Percentiles rank a stretch among this genome's conserved stretches.
phyloP scores from a whole-genome alignment of 1,140 invertebrate genomes.

The Neelides sp. region DNA sequence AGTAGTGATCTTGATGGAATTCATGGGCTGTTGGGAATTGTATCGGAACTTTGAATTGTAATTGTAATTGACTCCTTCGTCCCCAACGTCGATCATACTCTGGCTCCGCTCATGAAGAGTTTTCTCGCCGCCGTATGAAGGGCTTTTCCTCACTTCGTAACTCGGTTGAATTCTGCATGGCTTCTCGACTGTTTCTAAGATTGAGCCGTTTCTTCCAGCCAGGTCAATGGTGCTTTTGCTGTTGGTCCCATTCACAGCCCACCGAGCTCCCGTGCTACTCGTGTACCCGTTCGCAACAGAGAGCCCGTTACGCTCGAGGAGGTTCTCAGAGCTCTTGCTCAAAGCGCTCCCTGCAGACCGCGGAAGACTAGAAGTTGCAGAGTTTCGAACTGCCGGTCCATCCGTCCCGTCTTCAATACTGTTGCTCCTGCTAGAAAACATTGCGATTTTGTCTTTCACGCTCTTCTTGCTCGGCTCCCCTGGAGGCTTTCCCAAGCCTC shows the following conservation, averaged over 20 bases:
- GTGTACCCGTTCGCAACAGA: slow-evolving; percentile 2
- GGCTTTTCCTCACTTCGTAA: slow-evolving; percentile 10
- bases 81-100: slow-evolving; percentile 33
- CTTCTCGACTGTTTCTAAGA: not conserved
- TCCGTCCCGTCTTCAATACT: slow-evolving; percentile 17
- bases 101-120: slow-evolving; percentile 32
- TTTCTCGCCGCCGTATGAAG: slow-evolving; percentile 6
- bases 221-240: not conserved
- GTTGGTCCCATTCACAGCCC: slow-evolving; percentile 3
- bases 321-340: slow-evolving; percentile 24
- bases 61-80: slow-evolving; percentile 30
- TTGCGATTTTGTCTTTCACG: slow-evolving; percentile 73
- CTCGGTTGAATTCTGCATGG: not conserved
- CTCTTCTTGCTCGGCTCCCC: slow-evolving; percentile 63
- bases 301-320: slow-evolving; percentile 13
- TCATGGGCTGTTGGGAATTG: slow-evolving; percentile 36
- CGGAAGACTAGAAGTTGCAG: slow-evolving; percentile 28
- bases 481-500: slow-evolving; percentile 37
- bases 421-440: slow-evolving; percentile 50
- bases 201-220: not conserved
- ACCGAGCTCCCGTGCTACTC: not conserved
- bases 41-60: too few relatives aligned
- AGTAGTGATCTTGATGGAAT: slow-evolving; percentile 17
- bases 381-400: not conserved
- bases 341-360: not conserved